Conservation (phyloP, 2,113 vertebrate genomes). For the Corythornis vintsioides region DNA sequence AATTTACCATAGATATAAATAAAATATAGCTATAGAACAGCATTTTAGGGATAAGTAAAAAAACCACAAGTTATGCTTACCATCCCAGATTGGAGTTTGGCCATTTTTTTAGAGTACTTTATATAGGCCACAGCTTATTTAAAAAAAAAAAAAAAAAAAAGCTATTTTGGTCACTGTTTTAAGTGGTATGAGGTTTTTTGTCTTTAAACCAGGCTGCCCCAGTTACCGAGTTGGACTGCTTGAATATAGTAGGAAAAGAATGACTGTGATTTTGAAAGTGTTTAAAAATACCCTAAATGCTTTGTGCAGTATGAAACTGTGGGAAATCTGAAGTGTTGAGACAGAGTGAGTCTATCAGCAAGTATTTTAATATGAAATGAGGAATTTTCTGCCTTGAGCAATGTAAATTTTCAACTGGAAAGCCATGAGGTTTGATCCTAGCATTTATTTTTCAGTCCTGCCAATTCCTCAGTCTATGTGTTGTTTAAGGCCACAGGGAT, state of each 20-base stretch:
- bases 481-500: neutral
- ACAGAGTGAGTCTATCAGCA: neutral
- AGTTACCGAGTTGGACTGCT: neutral
- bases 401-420: neutral
- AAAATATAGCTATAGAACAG: neutral
- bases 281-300: neutral
- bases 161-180: neutral
- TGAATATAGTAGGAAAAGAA: neutral
- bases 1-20: neutral
- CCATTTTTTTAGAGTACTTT: neutral
- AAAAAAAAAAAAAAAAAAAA: neutral
- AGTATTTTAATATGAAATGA: neutral
- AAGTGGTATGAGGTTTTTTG: neutral
- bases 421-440: neutral
- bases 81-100: neutral
- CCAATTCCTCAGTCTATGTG: neutral
- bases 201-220: conserved; percentile 1
- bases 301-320: neutral
- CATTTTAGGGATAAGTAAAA: neutral
- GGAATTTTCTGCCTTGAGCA: neutral
- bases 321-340: neutral
- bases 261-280: neutral
- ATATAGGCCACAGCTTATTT: neutral
- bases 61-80: neutral
- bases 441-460: neutral